Evolutionary conservation across 2,797 vertebrate genomes (phyloP).

Genomic region (Onychomys torridus): DNA sequence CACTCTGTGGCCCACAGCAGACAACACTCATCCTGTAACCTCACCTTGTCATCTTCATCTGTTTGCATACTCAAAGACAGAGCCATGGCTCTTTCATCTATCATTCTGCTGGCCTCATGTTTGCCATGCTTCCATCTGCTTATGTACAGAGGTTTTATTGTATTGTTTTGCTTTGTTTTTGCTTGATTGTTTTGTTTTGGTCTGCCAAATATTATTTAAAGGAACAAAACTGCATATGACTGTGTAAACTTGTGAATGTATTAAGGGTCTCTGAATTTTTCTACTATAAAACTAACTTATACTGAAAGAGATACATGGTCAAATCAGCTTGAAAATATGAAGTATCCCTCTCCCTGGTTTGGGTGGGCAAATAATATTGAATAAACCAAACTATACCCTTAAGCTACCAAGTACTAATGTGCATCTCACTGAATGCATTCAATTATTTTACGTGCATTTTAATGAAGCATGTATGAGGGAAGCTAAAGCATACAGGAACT

Average conservation of each 20-base stretch:
- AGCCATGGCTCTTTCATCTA: accelerated
- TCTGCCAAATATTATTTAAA: background rate
- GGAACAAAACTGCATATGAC: background rate
- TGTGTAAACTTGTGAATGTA: background rate
- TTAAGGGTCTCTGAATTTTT: background rate
- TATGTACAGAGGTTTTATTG: too few species aligned
- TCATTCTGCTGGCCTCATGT: accelerated
- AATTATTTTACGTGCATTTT: background rate
- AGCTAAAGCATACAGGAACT: background rate
- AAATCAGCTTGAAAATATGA: background rate
- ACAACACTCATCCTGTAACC: accelerated
- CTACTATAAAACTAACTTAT: background rate
- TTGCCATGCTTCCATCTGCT: too few species aligned
- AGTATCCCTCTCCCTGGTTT: background rate
- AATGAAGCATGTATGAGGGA: background rate
- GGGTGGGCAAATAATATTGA: background rate
- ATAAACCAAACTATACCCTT: background rate
- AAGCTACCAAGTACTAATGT: background rate
- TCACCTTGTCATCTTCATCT: background rate
- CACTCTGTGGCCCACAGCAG: too few species aligned
- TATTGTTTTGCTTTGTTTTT: background rate
- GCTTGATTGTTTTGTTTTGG: background rate
- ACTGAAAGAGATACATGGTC: accelerated
- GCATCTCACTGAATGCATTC: background rate
- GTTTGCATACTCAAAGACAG: background rate